Evolutionary conservation across 2,797 vertebrate genomes (phyloP).

Genomic region (Gallinago stenura): DNA sequence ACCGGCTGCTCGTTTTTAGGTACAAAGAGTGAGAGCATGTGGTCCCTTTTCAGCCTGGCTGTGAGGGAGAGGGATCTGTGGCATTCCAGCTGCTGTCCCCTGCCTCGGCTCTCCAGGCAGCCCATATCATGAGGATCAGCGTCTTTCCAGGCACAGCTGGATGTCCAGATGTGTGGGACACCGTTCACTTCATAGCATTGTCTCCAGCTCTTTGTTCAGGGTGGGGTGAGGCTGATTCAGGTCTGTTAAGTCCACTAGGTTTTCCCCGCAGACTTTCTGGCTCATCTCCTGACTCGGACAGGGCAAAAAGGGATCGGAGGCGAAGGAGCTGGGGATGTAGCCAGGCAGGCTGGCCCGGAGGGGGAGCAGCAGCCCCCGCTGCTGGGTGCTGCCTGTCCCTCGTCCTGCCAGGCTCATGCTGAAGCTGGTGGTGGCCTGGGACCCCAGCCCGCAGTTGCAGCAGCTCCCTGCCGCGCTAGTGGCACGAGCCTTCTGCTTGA

Average conservation of each 20-base stretch:
- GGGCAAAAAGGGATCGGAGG: neutral
- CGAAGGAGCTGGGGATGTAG: conserved; percentile 52
- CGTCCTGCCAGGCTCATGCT: conserved; percentile 86
- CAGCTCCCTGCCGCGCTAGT: conserved; percentile 90
- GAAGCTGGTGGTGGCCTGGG: conserved; percentile 86
- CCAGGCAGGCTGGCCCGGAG: conserved; percentile 84
- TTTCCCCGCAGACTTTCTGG: neutral
- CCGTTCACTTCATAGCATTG: neutral
- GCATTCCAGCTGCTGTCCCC: neutral
- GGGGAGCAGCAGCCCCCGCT: conserved; percentile 75
- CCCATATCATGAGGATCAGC: neutral
- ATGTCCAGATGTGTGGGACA: neutral
- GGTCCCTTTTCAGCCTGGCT: neutral
- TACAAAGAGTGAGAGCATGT: rapidly evolving
- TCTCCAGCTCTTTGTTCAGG: conserved; percentile 52
- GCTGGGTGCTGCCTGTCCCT: conserved; percentile 78
- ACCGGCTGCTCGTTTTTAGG: neutral
- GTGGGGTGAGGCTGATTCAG: neutral
- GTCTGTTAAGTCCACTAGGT: neutral
- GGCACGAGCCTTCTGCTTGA: conserved; percentile 90
- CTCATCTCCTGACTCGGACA: neutral
- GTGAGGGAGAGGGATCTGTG: neutral
- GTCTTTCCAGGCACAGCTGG: neutral
- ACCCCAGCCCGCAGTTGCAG: conserved; percentile 87
- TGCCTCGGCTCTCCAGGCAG: rapidly evolving